Base-by-base conservation (phyloP, 1,140 invertebrate species). In the Temnothorax curvispinosus region DNA sequence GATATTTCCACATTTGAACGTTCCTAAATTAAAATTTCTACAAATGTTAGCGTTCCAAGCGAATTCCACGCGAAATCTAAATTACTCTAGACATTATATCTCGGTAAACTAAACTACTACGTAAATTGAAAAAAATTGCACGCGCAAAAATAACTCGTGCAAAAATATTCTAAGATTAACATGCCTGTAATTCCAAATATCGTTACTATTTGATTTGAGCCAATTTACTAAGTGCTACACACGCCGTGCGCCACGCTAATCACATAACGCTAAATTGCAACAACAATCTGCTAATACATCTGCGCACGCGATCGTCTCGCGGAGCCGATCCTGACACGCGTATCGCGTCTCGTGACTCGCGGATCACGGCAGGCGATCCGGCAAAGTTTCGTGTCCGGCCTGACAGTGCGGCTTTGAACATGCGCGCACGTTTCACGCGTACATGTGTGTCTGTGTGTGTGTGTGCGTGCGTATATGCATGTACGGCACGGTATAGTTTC, bases 271-370 rank as follows among this genome's bases (percentile, higher is more conserved):
- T 84, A 84, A 84, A 84, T 84, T 74, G 80, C 80, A 74, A 74
- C 80, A 84, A 84, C 80, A 84, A 84, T 84, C 80, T 84, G 80
- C 80, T 84, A 84, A 84, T 84, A 75, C 69, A 84, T 84, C 80
- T 84, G 69, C 80, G 41, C 80, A 84, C 80, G 80, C 80, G 80
- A 84, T 84, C 54, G 69, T 71, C 69, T 60, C 41, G 80, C 80
- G 67, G 54, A 72, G 80, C 67, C 80, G 80, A 84, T 84, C 69
- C 80, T 84, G 80, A 75, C 69, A 74, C 80, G 69, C 69, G 69
- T 84, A 84, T 84, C 80, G 80, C 69, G 69, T 84, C 80, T 74
- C 80, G 80, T 84, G 80, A 84, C 69, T 84, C 80, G 69, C 54
- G 80, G 80, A 84, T 84, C 80, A 84, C 69, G 67, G 69, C 69